Conservation (phyloP, 1,140 invertebrate genomes). For the Drosophila mayri region DNA sequence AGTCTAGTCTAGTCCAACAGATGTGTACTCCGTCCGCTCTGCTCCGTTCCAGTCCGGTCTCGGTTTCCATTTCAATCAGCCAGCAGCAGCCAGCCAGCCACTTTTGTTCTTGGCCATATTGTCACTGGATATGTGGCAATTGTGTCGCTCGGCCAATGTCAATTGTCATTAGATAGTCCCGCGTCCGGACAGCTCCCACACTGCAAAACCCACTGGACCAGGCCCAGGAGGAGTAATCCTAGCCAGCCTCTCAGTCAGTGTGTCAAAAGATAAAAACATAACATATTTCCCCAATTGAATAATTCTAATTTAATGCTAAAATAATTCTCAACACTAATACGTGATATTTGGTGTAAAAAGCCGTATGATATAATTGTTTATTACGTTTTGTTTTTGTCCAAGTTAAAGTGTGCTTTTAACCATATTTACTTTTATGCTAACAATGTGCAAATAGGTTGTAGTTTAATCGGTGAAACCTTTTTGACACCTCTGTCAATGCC, state of each 20-base stretch:
- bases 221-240: conserved; percentile 7
- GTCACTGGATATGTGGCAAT: conserved; percentile 65
- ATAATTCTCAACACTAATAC: background rate
- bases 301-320: too few species aligned
- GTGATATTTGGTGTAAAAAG: background rate
- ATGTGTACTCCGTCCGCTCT: conserved; percentile 16
- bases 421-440: background rate
- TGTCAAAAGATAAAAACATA: background rate
- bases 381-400: background rate
- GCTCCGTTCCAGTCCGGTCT: conserved; percentile 11
- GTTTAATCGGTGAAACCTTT: conserved; percentile 5
- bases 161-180: conserved; percentile 67
- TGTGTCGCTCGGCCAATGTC: conserved; percentile 78
- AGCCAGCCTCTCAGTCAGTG: conserved; percentile 1
- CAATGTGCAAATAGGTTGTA: conserved; percentile 4
- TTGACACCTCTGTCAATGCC: conserved; percentile 16
- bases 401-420: background rate
- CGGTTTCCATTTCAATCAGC: conserved; percentile 54
- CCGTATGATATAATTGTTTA: background rate
- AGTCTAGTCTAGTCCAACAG: conserved; percentile 9
- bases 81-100: conserved; percentile 8
- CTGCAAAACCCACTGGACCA: conserved; percentile 5
- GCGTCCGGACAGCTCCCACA: conserved; percentile 24
- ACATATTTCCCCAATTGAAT: too few species aligned
- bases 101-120: conserved; percentile 38